A percentile compares a stretch with the other conserved stretches of the same genome.
Evolutionary conservation across 2,797 vertebrate species (phyloP).

Genomic region (Spea hammondii): DNA sequence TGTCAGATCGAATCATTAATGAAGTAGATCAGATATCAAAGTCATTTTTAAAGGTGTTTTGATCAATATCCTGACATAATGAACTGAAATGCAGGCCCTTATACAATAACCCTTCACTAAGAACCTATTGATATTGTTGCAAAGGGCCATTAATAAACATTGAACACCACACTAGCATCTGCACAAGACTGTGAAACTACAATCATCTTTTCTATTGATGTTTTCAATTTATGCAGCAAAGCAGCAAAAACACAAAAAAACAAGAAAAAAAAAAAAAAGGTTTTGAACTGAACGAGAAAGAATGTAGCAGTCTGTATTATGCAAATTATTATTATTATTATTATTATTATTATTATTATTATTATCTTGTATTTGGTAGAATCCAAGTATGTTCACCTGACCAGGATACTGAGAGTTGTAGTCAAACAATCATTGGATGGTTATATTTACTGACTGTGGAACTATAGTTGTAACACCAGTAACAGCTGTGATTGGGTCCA

Average conservation of each 20-base stretch:
- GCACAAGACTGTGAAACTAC: conserved; percentile 21
- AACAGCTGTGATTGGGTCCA: no score
- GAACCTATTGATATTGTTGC: conserved; percentile 43
- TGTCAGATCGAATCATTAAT: conserved; percentile 47
- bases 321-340: no score
- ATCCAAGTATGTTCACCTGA: no score
- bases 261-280: no score
- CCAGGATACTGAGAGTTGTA: no score
- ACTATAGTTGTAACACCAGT: no score
- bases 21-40: conserved; percentile 51
- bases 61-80: conserved; percentile 49
- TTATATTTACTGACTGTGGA: no score
- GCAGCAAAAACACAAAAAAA: not conserved
- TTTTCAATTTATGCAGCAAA: conserved; percentile 9
- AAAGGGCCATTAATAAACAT: conserved; percentile 39
- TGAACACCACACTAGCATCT: conserved; percentile 4
- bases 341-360: no score
- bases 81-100: conserved; percentile 39
- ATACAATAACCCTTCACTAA: conserved; percentile 26
- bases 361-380: no score
- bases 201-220: conserved; percentile 11
- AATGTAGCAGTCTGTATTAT: no score
- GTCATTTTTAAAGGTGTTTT: conserved; percentile 47
- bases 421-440: no score
- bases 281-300: no score